Evolutionary conservation across 2,888 invertebrate species (phyloP), one percentile per base, ranked within the genome.

Genomic region (Agonopterix heracliana): DNA sequence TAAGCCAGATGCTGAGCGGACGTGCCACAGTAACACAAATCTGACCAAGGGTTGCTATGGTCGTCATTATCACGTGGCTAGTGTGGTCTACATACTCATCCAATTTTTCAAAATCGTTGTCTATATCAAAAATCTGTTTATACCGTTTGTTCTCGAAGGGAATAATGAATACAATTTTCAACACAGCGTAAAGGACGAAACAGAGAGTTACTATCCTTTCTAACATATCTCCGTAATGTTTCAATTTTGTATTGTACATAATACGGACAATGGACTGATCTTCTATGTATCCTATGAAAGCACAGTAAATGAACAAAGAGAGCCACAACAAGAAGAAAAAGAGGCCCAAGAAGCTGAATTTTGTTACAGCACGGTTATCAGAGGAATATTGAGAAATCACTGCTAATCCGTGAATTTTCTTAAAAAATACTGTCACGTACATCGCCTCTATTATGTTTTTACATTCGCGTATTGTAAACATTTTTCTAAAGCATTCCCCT

Each of bases 221-320:
- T 26, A 68, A 70, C 44, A 69, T 66, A 49, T 83, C 84, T 0
- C 81, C 83, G 48, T 81, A 84, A 8, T 72, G 67, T 51, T 69
- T 64, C 13, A 83, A 54, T 58, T 71, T 78, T 0, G 84, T 83
- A 9, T 72, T 61, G 47, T 77, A 79, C 10, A 83, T 53, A n/a
- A 59, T 57, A 34, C 80, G 64, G 10, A 83, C 51, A 36, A 83
- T 66, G 0, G 76, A 74, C 54, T 80, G 77, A 42, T 77, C 75
- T 50, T 73, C 59, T 9, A 35, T 45, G 17, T 68, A 68, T 12
- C 72, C 60, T 53, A 49, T 64, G 47, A 63, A 76, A 2, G 71
- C 56, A 26, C 74, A 74, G 55, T 68, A 81, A 42, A 71, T 63
- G 56, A 68, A 79, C 11, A 68, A 9, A 9, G 53, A 50, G 47